Percentiles rank a stretch among this genome's conserved stretches.
Evolutionary conservation across 2,113 vertebrate species (phyloP).

Genomic region (Canis aureus): DNA sequence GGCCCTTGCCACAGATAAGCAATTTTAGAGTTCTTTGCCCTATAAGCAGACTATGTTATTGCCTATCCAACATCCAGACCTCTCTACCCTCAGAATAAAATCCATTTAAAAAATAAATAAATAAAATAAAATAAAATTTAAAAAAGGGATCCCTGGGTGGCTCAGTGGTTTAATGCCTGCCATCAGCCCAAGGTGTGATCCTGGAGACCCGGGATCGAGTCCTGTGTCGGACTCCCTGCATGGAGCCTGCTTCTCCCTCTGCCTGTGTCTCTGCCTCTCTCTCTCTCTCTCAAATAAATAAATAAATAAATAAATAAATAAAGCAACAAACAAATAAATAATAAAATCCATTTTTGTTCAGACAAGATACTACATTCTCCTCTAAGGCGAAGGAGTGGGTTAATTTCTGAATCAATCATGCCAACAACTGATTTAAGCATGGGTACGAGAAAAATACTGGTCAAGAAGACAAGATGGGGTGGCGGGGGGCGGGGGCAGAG

Average conservation of each 20-base stretch:
- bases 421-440: background rate
- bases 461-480: background rate
- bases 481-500: background rate
- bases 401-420: slow-evolving; percentile 12
- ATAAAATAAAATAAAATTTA: too few relatives aligned
- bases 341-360: background rate
- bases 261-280: too few relatives aligned
- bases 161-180: too few relatives aligned
- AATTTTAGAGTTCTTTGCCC: background rate
- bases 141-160: too few relatives aligned
- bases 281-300: too few relatives aligned
- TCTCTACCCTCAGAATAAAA: background rate
- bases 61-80: background rate
- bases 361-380: background rate
- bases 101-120: too few relatives aligned
- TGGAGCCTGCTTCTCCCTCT: too few relatives aligned
- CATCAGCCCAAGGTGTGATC: too few relatives aligned
- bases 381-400: background rate
- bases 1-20: background rate
- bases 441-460: background rate
- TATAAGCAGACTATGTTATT: background rate
- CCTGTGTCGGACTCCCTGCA: too few relatives aligned
- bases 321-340: too few relatives aligned
- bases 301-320: too few relatives aligned
- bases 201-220: too few relatives aligned